Evolutionary conservation across 2,113 vertebrate genomes (phyloP).

Genomic region (Pseudorasbora parva): DNA sequence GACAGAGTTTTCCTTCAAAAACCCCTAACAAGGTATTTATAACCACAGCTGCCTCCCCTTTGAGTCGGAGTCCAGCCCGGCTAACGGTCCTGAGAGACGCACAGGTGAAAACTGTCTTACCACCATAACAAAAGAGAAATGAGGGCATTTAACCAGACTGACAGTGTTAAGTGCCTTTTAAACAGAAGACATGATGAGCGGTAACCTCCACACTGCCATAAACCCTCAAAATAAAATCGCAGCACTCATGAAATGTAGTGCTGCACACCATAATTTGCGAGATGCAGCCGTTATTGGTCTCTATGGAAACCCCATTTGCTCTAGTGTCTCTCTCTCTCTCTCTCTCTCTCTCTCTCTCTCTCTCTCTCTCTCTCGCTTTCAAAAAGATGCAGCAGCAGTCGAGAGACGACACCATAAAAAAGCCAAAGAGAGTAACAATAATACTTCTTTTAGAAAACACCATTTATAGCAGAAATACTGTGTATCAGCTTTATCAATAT

Average conservation of each 20-base stretch:
- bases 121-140: conserved; percentile 46
- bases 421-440: not conserved
- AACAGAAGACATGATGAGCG: not conserved
- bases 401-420: not conserved
- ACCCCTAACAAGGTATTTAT: conserved; percentile 69
- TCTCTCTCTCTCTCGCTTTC: conserved; percentile 48
- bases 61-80: conserved; percentile 59
- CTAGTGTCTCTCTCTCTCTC: conserved; percentile 62
- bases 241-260: conserved; percentile 51
- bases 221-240: conserved; percentile 29
- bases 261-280: conserved; percentile 76
- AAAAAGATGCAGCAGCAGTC: conserved; percentile 44
- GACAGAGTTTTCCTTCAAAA: conserved; percentile 61
- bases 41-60: conserved; percentile 67
- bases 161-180: conserved; percentile 32
- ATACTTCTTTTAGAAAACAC: not conserved
- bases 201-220: conserved; percentile 25
- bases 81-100: conserved; percentile 55
- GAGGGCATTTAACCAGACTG: conserved; percentile 8
- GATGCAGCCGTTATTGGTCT: conserved; percentile 79
- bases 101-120: conserved; percentile 63
- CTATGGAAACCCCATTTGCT: conserved; percentile 75
- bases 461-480: not conserved
- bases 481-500: not conserved
- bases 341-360: conserved; percentile 49